A percentile compares a stretch with the other conserved stretches of the same genome.
Conservation (phyloP, 2,113 vertebrate species). For the Uria lomvia region DNA sequence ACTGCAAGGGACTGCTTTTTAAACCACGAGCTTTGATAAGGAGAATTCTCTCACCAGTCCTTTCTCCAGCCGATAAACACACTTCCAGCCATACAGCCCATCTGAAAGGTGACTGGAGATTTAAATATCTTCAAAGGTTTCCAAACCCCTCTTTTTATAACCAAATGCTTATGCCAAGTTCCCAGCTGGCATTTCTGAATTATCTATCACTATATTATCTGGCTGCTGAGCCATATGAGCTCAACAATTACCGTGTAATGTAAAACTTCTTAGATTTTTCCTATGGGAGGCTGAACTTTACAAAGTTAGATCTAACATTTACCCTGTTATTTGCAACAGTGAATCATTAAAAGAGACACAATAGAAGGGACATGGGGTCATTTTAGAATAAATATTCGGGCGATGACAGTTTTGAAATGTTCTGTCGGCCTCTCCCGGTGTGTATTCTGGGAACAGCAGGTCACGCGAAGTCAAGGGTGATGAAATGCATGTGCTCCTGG, state of each 20-base stretch:
- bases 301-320: not conserved
- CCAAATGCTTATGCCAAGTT: not conserved
- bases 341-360: not conserved
- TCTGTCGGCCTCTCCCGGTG: not conserved
- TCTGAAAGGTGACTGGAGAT: conserved; percentile 30
- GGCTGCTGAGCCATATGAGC: not conserved
- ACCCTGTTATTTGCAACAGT: not conserved
- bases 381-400: not conserved
- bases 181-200: not conserved
- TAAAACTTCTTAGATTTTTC: not conserved
- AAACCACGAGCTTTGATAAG: conserved; percentile 47
- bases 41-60: conserved; percentile 8
- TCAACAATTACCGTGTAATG: not conserved
- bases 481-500: not conserved
- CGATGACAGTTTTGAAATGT: not conserved
- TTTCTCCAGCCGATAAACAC: conserved; percentile 24
- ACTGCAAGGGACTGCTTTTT: conserved; percentile 40
- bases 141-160: not conserved
- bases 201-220: not conserved
- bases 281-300: not conserved
- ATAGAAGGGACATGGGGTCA: not conserved
- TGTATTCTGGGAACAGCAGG: not conserved
- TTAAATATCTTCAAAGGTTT: conserved; percentile 31
- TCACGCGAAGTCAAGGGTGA: not conserved
- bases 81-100: not conserved